A percentile compares a stretch with the other conserved stretches of the same genome.
Conservation (phyloP, 1,140 invertebrate genomes). For the Sinonovacula constricta region DNA sequence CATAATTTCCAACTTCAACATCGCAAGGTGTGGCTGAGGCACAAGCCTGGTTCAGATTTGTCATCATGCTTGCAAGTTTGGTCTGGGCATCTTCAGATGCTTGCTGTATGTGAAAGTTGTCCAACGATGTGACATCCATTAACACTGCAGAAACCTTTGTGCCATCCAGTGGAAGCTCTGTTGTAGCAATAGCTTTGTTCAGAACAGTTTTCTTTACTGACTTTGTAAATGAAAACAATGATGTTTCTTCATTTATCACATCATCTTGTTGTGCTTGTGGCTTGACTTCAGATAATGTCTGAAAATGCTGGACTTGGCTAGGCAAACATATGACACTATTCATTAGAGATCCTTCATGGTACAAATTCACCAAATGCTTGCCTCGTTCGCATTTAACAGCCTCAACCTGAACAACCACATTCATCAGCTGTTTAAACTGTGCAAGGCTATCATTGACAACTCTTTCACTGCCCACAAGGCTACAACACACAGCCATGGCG, state of each 20-base stretch:
- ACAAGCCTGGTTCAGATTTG: conserved; percentile 12
- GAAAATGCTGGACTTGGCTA: neutral
- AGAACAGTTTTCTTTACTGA: neutral
- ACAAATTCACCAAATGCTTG: too few species aligned
- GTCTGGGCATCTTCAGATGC: neutral
- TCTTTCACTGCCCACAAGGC: neutral
- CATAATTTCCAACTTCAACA: conserved; percentile 14
- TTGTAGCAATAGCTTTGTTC: neutral
- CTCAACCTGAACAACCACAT: too few species aligned
- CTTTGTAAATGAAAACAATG: neutral
- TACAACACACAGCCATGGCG: conserved; percentile 25
- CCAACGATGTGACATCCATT: conserved; percentile 3
- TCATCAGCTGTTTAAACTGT: too few species aligned
- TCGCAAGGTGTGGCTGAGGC: neutral
- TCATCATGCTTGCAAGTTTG: conserved; percentile 24
- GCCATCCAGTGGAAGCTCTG: conserved; percentile 33
- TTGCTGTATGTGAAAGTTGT: conserved; percentile 28
- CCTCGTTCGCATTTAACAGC: too few species aligned
- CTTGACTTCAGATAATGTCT: neutral
- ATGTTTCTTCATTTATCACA: neutral
- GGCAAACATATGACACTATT: too few species aligned
- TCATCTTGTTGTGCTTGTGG: neutral
- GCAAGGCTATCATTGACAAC: too few species aligned
- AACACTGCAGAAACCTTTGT: conserved; percentile 1
- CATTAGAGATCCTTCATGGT: too few species aligned